Base-by-base conservation (phyloP, 2,797 vertebrate genomes). In the Eulemur rubriventer region DNA sequence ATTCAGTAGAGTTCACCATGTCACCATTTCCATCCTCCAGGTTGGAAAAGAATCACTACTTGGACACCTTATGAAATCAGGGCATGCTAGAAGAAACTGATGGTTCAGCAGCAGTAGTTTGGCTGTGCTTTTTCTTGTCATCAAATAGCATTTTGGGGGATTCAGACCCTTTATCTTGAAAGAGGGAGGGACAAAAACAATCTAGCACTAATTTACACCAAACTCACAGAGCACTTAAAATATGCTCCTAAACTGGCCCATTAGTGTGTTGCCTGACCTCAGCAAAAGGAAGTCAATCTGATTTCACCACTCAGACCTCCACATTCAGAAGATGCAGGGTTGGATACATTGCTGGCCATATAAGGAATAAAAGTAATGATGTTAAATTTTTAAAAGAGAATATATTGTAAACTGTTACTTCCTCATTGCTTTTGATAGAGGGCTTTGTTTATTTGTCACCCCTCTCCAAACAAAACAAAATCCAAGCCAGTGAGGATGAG, bases 311-410 rank as follows among this genome's bases (percentile, higher is more conserved):
- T 57, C 38, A 65, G 72, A 73, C 93, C 61, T 96, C 95, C 93
- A 89, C 73, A 79, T 89, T 97, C 96, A 92, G 85, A 96, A 95
- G 80, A 97, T 50, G 13, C 6, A 91, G n/a, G 63, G 72, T 84
- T 92, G 92, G 96, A 89, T 85, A 90, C 65, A 90, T 41, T 78
- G 50, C 79, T 96, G 97, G 93, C 97, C 97, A 96, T 95, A 94
- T 92, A 97, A 97, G 92, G 96, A 90, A 97, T 97, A 89, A 98
- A 92, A 92, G 93, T 76, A 92, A 93, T 50, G 81, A 91, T 76
- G 89, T 86, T 87, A 97, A 95, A 90, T 3, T 94, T 96, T 96
- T 93, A 94, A 97, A 95, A 98, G 98, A 94, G 94, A 96, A 94
- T 89, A 84, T 65, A 63, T 46, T 89, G 35, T 76, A 84, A 98